phyloP scores from a whole-genome alignment of 2,888 invertebrate genomes.

The Aproaerema taeniolella region DNA sequence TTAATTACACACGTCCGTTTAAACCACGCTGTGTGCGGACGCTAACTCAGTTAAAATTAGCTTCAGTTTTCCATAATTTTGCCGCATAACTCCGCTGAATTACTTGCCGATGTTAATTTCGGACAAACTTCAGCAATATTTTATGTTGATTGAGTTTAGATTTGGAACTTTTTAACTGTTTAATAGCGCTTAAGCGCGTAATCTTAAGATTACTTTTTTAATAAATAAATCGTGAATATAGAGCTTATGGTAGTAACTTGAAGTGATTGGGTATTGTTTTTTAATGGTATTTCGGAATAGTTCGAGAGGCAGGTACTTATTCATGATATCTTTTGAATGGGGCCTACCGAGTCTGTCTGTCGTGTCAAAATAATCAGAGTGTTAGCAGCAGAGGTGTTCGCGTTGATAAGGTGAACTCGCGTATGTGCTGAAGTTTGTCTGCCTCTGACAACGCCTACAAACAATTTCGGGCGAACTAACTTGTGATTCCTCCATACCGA shows the following conservation, averaged over 20 bases:
- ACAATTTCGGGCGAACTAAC: conserved; percentile 9
- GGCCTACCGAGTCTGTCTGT: not conserved
- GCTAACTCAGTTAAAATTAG: conserved; percentile 34
- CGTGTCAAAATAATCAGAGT: not conserved
- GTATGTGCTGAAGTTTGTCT: conserved; percentile 5
- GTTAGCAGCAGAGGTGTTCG: not conserved
- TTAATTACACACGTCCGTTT: conserved; percentile 43
- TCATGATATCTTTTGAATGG: not conserved
- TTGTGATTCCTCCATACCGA: conserved; percentile 6
- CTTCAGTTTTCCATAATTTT: conserved; percentile 20
- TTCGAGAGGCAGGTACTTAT: no score
- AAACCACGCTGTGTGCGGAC: conserved; percentile 33
- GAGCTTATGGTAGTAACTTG: no score
- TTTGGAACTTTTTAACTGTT: not conserved
- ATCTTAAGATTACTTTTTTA: no score
- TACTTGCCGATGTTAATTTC: conserved; percentile 9
- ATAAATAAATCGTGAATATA: no score
- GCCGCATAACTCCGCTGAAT: conserved; percentile 2
- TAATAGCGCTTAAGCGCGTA: no score
- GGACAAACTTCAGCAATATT: conserved; percentile 11
- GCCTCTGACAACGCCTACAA: not conserved
- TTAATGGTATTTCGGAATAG: no score
- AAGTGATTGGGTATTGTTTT: no score
- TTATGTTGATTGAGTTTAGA: conserved; percentile 8
- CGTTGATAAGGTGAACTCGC: not conserved